Evolutionary conservation across 2,797 vertebrate genomes (phyloP).

Genomic region (Phrynocephalus forsythii): DNA sequence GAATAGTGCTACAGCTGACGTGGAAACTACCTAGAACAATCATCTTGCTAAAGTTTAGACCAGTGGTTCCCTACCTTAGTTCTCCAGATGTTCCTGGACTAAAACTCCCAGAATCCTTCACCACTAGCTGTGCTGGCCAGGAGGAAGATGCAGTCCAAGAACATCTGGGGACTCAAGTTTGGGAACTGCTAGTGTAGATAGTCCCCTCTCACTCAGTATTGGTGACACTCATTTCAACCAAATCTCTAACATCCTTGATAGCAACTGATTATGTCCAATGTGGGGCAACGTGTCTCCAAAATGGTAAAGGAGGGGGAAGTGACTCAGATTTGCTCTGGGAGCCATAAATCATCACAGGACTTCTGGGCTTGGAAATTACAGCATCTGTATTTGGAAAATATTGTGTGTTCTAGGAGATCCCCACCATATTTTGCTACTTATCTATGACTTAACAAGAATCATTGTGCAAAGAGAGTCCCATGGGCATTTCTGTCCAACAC

Average conservation of each 20-base stretch:
- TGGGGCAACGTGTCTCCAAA: no score
- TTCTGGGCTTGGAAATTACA: conserved; percentile 14
- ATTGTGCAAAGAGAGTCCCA: not conserved
- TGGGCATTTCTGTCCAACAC: not conserved
- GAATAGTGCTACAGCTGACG: not conserved
- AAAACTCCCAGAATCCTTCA: no score
- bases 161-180: no score
- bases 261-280: no score
- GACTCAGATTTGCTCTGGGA: conserved; percentile 18
- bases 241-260: not conserved
- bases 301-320: not conserved
- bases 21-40: not conserved
- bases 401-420: not conserved
- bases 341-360: not conserved
- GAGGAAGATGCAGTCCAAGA: no score
- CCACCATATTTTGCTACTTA: not conserved
- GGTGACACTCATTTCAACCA: no score
- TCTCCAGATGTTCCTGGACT: no score
- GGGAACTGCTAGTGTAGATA: no score
- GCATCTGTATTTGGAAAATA: not conserved
- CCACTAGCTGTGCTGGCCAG: no score
- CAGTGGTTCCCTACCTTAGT: not conserved
- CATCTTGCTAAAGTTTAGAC: not conserved
- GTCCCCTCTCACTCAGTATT: not conserved
- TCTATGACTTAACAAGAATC: not conserved